Conservation (phyloP, 2,797 vertebrate genomes). For the Echeneis naucrates region DNA sequence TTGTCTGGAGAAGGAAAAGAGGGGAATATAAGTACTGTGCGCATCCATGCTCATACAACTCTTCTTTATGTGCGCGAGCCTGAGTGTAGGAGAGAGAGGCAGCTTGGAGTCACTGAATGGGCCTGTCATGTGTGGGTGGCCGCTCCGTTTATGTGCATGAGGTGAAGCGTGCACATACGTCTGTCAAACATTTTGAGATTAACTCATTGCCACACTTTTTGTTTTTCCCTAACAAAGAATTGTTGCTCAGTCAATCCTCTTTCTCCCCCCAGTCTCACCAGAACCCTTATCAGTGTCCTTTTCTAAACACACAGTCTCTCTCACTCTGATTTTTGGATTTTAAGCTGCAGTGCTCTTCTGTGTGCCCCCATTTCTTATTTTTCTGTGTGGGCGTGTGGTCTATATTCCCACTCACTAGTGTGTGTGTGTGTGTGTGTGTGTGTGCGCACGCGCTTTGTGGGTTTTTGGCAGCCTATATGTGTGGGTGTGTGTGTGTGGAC, state of each 20-base stretch:
- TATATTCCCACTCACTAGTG: conserved; percentile 35
- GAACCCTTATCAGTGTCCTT: conserved; percentile 14
- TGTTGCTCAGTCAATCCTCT: conserved; percentile 38
- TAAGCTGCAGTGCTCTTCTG: conserved; percentile 57
- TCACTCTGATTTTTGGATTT: conserved; percentile 55
- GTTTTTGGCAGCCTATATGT: conserved; percentile 29
- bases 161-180: conserved; percentile 44
- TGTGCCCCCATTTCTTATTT: conserved; percentile 65
- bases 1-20: conserved; percentile 51
- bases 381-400: conserved; percentile 41
- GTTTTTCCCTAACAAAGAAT: conserved; percentile 33
- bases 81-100: conserved; percentile 49
- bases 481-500: conserved; percentile 51
- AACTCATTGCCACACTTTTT: conserved; percentile 29
- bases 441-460: conserved; percentile 20
- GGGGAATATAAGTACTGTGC: conserved; percentile 51
- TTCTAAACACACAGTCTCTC: conserved; percentile 18
- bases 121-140: conserved; percentile 65
- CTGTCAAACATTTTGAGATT: conserved; percentile 67
- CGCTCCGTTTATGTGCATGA: conserved; percentile 59
- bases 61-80: conserved; percentile 60
- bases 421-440: conserved; percentile 42
- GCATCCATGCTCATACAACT: conserved; percentile 54
- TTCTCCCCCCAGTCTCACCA: conserved; percentile 21
- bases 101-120: conserved; percentile 63